Percentiles rank a stretch among this genome's conserved stretches.
Evolutionary conservation across 2,113 vertebrate species (phyloP).

Genomic region (Verasper variegatus): DNA sequence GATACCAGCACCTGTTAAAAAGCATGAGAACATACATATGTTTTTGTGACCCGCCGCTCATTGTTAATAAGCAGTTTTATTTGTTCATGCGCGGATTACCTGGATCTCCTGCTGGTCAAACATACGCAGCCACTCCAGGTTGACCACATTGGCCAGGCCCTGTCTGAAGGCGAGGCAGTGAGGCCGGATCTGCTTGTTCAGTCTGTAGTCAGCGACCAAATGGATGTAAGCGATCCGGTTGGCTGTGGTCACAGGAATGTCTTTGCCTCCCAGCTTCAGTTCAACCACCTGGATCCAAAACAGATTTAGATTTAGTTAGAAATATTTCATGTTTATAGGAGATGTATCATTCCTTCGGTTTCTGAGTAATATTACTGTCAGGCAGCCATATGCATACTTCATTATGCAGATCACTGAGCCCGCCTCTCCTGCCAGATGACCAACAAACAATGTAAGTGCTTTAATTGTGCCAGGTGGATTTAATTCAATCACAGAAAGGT

Average conservation of each 20-base stretch:
- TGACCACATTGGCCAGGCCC: conserved; percentile 95
- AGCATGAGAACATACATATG: background rate
- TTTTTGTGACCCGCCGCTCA: background rate
- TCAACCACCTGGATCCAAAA: conserved; percentile 89
- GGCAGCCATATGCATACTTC: background rate
- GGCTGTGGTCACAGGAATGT: conserved; percentile 94
- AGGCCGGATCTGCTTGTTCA: conserved; percentile 95
- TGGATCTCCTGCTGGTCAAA: conserved; percentile 99
- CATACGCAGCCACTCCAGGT: conserved; percentile 98
- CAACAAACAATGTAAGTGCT: conserved; percentile 20
- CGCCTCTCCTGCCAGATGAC: background rate
- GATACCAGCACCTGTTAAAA: conserved; percentile 91
- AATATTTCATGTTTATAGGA: background rate
- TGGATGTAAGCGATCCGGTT: conserved; percentile 97
- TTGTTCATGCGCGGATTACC: conserved; percentile 75
- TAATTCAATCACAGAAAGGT: conserved; percentile 53
- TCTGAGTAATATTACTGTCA: background rate
- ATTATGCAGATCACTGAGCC: conserved; percentile 15
- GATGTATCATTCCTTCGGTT: background rate
- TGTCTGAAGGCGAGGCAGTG: conserved; percentile 97
- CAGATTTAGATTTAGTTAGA: background rate
- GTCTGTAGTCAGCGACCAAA: conserved; percentile 92
- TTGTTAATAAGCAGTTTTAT: too few species aligned
- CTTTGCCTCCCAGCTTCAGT: conserved; percentile 92
- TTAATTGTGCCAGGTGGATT: conserved; percentile 27